Evolutionary conservation across 2,113 vertebrate species (phyloP), one percentile per base, ranked within the genome.

Genomic region (Boleophthalmus pectinirostris): DNA sequence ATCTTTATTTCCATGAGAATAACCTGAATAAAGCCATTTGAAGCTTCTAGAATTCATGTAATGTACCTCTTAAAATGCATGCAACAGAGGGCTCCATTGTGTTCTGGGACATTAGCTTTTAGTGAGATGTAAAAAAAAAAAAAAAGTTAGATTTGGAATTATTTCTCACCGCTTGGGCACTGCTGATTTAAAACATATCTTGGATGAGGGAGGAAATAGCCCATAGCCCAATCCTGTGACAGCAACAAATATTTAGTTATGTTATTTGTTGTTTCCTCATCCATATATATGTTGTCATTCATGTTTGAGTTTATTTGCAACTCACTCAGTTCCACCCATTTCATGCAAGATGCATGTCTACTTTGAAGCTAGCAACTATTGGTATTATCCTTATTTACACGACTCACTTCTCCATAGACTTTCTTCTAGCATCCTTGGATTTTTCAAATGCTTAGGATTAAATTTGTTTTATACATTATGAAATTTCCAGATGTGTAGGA

Each of bases 71-170:
- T 35, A n/a, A 20, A 63, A 51, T 45, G 66, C 72, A 54, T 20
- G 1, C 20, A 23, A 29, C 70, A 57, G 24, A 71, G 75, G 53
- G 68, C 72, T 72, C 57, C 80, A 85, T 49, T 53, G 53, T 75
- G 79, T 82, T 77, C 80, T 73, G 70, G 72, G 69, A 80, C 75
- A 66, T 65, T 61, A 56, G 46, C 25, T 76, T 75, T 66, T 25
- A 58, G 13, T 58, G 56, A 25, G 13, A 6, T 58, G 9, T 35
- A 15, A 6, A 29, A 61, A 12, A 60, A 15, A 6, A 29, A 61
- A 12, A 60, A 3, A 35, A 8, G 15, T 63, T 35, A 54, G n/a
- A 9, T 7, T 54, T n/a, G n/a, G 7, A 54, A n/a, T 54, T 54
- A n/a, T 47, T 16, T 15, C 15, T 16, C 15, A 13, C 46, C 2